Conservation (phyloP, 2,113 vertebrate species). For the Amphilophus citrinellus region DNA sequence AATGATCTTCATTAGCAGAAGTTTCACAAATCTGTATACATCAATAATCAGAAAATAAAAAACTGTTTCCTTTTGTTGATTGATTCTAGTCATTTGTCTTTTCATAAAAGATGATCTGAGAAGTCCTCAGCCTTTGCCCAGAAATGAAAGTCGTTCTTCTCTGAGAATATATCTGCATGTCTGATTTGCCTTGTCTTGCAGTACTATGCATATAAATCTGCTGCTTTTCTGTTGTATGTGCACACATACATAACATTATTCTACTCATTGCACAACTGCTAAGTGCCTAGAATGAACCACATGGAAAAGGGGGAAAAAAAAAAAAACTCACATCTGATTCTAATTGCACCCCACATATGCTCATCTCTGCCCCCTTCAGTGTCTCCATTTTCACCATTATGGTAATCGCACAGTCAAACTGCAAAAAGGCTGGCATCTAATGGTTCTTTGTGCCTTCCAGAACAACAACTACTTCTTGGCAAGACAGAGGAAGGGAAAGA, state of each 20-base stretch:
- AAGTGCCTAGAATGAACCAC: slow-evolving; percentile 2
- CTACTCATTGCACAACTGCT: not conserved
- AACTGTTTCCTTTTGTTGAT: not conserved
- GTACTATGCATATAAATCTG: slow-evolving; percentile 10
- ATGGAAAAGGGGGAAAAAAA: not conserved
- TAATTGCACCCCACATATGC: slow-evolving; percentile 30
- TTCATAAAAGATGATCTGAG: slow-evolving; percentile 5
- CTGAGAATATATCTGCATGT: slow-evolving; percentile 14
- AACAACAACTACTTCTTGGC: slow-evolving; percentile 19
- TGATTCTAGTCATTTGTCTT: not conserved
- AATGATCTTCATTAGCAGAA: not conserved
- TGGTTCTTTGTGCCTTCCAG: slow-evolving; percentile 44
- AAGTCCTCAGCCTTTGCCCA: not conserved
- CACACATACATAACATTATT: not conserved
- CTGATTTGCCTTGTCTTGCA: slow-evolving; percentile 33
- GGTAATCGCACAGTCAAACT: slow-evolving; percentile 51
- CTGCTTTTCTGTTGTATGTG: not conserved
- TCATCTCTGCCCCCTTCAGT: not conserved
- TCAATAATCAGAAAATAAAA: not conserved
- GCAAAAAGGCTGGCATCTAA: slow-evolving; percentile 50
- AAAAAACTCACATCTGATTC: slow-evolving; percentile 27
- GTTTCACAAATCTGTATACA: not conserved
- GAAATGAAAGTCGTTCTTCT: not conserved
- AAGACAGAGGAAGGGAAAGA: slow-evolving; percentile 31
- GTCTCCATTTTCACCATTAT: slow-evolving; percentile 56